Percentiles rank a stretch among this genome's conserved stretches.
These are phyloP conservation scores for Megatriorchis doriae DNA, from an alignment of 2,113 vertebrate genomes.

Conservation along the genomic window DNA sequence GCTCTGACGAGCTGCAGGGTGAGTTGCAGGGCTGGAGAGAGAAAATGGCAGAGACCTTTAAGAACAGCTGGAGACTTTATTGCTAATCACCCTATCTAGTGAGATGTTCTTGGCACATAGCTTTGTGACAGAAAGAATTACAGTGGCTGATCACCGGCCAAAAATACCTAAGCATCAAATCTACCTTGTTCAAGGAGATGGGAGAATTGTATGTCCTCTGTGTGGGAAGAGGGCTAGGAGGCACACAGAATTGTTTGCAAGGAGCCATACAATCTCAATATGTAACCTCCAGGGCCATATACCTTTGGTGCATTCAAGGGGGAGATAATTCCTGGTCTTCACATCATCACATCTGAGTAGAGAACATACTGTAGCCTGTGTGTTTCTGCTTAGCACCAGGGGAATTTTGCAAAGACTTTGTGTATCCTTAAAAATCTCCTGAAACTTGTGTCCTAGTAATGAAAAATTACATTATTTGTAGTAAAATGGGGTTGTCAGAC, in stretches of 20 bases:
- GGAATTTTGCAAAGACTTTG: neutral
- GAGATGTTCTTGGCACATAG: neutral
- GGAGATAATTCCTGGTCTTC: neutral
- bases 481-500: neutral
- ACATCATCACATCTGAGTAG: neutral
- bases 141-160: neutral
- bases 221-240: neutral
- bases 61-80: neutral
- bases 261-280: neutral
- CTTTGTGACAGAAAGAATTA: neutral
- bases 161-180: neutral
- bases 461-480: neutral
- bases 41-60: neutral
- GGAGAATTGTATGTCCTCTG: neutral
- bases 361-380: neutral
- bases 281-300: neutral
- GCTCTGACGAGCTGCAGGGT: neutral
- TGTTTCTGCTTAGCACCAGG: neutral
- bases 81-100: neutral
- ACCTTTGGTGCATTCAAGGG: neutral
- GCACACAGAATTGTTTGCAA: neutral
- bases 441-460: neutral
- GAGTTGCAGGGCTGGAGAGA: neutral
- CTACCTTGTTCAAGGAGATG: neutral
- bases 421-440: neutral